Evolutionary conservation across 1,140 invertebrate species (phyloP).

Genomic region (Megalopta genalis): DNA sequence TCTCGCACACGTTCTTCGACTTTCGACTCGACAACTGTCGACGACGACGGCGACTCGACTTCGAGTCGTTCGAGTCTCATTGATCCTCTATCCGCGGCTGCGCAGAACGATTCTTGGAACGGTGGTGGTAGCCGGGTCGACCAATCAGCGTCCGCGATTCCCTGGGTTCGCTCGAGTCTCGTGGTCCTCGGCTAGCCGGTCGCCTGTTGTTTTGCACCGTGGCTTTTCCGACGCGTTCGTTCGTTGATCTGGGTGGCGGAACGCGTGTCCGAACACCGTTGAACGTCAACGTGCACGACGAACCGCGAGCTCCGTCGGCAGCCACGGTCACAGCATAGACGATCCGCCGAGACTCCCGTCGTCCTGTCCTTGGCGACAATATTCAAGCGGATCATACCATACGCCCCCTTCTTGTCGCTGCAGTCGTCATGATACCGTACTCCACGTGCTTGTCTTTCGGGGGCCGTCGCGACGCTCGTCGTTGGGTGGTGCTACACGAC

Average conservation of each 20-base stretch:
- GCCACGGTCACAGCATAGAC: background rate
- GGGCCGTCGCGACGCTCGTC: conserved; percentile 58
- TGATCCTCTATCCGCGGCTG: conserved; percentile 49
- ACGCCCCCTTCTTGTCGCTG: conserved; percentile 43
- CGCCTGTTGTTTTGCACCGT: conserved; percentile 47
- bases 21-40: background rate
- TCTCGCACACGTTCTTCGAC: conserved; percentile 25
- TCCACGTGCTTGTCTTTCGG: conserved; percentile 67
- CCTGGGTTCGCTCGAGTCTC: conserved; percentile 41
- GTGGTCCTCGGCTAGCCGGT: conserved; percentile 49
- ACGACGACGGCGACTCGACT: no score
- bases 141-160: conserved; percentile 45
- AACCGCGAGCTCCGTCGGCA: background rate
- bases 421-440: conserved; percentile 66
- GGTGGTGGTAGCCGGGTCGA: conserved; percentile 20
- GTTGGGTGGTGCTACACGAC: conserved; percentile 58
- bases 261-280: conserved; percentile 16
- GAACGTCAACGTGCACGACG: background rate
- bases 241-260: conserved; percentile 20
- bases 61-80: conserved; percentile 35
- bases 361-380: conserved; percentile 9
- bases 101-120: conserved; percentile 31
- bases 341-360: conserved; percentile 10
- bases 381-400: conserved; percentile 18
- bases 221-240: conserved; percentile 18